Percentiles rank a stretch among this genome's conserved stretches.
Conservation (phyloP, 2,797 vertebrate genomes). For the Lindbergichthys nudifrons region DNA sequence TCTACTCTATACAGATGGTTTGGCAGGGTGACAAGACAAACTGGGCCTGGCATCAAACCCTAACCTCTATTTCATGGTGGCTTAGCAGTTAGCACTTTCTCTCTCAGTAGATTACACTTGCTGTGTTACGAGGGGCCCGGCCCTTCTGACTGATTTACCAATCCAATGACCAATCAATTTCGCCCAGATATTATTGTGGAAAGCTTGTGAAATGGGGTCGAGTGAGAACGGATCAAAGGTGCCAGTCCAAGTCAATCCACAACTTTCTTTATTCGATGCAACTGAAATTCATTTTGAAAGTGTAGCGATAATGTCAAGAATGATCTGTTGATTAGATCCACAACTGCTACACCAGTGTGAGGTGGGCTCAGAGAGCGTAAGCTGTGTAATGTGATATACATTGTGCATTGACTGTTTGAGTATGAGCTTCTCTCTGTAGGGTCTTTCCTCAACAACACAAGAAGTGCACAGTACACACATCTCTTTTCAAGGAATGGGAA, state of each 20-base stretch:
- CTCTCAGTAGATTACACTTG: constrained; percentile 81
- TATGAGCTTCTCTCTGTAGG: constrained; percentile 43
- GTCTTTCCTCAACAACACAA: constrained; percentile 56
- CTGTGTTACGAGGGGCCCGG: constrained; percentile 58
- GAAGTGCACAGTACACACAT: constrained; percentile 65
- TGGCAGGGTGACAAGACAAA: constrained; percentile 86
- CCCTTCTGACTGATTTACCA: constrained; percentile 66
- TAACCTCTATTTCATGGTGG: constrained; percentile 87
- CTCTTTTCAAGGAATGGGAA: constrained; percentile 61
- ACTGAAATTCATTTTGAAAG: constrained; percentile 68
- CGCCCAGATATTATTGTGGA: constrained; percentile 47
- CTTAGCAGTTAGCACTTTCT: constrained; percentile 87
- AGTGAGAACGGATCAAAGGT: constrained; percentile 41
- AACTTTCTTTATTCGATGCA: constrained; percentile 54
- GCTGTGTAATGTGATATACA: constrained; percentile 66
- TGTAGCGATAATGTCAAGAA: constrained; percentile 66
- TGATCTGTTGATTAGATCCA: constrained; percentile 76
- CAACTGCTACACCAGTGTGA: constrained; percentile 61
- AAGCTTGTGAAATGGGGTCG: constrained; percentile 22
- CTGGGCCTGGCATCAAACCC: constrained; percentile 83
- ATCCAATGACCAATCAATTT: constrained; percentile 61
- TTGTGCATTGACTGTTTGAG: constrained; percentile 32
- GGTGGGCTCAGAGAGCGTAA: constrained; percentile 44
- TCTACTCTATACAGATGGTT: constrained; percentile 84
- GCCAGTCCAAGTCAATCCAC: constrained; percentile 35